Base-by-base conservation (phyloP, 2,888 invertebrate species). In the Actias luna region DNA sequence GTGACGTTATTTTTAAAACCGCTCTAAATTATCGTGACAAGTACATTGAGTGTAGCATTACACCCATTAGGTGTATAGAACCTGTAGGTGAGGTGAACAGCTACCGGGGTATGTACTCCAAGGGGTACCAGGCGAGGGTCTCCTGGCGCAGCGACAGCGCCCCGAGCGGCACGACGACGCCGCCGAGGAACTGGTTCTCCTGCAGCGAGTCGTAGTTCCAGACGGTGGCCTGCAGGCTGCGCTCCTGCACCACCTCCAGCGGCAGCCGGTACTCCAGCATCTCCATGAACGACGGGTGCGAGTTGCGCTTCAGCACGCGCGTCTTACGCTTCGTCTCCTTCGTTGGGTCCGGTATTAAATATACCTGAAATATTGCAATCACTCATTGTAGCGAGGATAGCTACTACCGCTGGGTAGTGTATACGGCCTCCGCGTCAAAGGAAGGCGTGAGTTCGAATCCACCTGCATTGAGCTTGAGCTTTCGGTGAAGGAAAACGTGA, bases 221-320 rank as follows among this genome's bases (percentile, higher is more conserved):
- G 12, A 99, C 96, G 0, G 98, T 98, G 0, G 98, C 98, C 84
- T 98, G 97, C n/a, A 99, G 89, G 12, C 94, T 94, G 59, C 97
- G 93, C 69, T 93, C 93, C 79, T 94, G 94, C 18, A 98, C 94
- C 52, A 96, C 94, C 59, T 98, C 97, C 68, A 97, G 79, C 0
- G 97, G 95, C 92, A 98, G 94, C 65, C 98, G 94, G 79, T 98
- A 99, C 80, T 97, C 97, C 83, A 99, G 92, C 96, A 98, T 98
- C 94, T 99, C 98, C 97, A 99, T 99, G 89, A 98, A 99, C 22
- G 98, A 98, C 0, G 99, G 99, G 87, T 99, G 98, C 77, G 97
- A 97, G 80, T 97, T 98, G 71, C 97, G 96, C 75, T 96, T 96
- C 1, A 98, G 95, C 1, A 98, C 97, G 88, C 98, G 97, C 0